Percentiles rank a stretch among this genome's conserved stretches.
phyloP scores from a whole-genome alignment of 2,888 invertebrate species.

The Sacculina carcini region DNA sequence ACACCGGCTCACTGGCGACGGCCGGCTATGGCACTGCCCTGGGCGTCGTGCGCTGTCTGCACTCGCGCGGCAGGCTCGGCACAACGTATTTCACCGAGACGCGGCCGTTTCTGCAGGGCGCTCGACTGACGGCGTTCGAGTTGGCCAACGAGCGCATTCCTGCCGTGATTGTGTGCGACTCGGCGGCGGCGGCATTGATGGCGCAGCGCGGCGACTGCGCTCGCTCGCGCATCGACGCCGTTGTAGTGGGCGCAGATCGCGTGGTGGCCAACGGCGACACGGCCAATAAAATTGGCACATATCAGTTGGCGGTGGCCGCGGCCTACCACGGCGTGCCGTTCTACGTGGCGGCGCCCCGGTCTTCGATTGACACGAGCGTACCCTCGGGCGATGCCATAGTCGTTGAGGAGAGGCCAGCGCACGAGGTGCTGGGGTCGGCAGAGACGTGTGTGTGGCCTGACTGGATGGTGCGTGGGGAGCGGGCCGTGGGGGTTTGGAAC shows the following conservation, averaged over 20 bases:
- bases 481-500: constrained; percentile 66
- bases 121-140: constrained; percentile 84
- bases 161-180: constrained; percentile 59
- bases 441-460: constrained; percentile 64
- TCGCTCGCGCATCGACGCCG: constrained; percentile 54
- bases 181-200: constrained; percentile 80
- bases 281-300: constrained; percentile 94
- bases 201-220: no score
- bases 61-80: constrained; percentile 42
- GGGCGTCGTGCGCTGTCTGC: constrained; percentile 69
- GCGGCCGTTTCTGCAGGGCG: constrained; percentile 90
- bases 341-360: constrained; percentile 77
- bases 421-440: constrained; percentile 73
- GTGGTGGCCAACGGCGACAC: constrained; percentile 92
- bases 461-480: constrained; percentile 25
- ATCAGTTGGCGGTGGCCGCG: constrained; percentile 35
- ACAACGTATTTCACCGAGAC: constrained; percentile 86
- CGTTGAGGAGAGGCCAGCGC: constrained; percentile 74
- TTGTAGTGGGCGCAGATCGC: constrained; percentile 92
- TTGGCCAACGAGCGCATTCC: constrained; percentile 74
- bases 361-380: constrained; percentile 55
- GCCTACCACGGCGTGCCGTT: constrained; percentile 63
- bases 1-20: constrained; percentile 92
- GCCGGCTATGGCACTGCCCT: constrained; percentile 93
- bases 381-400: constrained; percentile 56